Evolutionary conservation across 2,797 vertebrate species (phyloP).

Genomic region (Enoplosus armatus): DNA sequence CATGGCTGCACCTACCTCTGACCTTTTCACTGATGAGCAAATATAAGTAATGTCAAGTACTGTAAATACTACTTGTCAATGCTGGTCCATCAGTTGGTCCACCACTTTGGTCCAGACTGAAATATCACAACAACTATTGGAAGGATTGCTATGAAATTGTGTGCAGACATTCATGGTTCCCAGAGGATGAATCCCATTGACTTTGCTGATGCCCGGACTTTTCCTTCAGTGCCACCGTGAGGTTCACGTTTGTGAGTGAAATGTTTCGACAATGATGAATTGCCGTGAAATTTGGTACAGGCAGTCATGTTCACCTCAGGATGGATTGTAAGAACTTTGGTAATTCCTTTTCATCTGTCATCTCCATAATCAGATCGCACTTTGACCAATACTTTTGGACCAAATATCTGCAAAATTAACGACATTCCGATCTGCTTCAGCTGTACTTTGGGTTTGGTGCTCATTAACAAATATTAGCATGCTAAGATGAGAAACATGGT

Average conservation of each 20-base stretch:
- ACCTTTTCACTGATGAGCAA: not conserved
- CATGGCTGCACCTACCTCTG: not conserved
- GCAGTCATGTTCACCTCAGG: not conserved
- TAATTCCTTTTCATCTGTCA: no score
- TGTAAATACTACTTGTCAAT: not conserved
- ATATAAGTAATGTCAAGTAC: not conserved
- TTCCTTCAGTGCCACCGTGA: not conserved
- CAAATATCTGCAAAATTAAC: not conserved
- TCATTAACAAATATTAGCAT: no score
- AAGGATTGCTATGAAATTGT: no score
- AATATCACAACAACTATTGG: not conserved
- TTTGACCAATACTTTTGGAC: not conserved
- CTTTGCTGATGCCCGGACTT: not conserved
- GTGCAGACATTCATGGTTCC: no score
- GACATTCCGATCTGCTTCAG: not conserved
- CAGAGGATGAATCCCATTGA: not conserved
- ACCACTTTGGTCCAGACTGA: not conserved
- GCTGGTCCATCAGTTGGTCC: not conserved
- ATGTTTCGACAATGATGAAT: not conserved
- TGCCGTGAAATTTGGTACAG: not conserved
- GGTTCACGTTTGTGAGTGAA: not conserved
- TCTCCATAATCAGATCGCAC: not conserved
- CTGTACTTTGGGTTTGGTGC: not conserved
- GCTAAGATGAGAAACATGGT: no score
- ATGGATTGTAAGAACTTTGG: not conserved